Evolutionary conservation across 2,113 vertebrate species (phyloP), one percentile per base, ranked within the genome.

Genomic region (Siniperca knerii): DNA sequence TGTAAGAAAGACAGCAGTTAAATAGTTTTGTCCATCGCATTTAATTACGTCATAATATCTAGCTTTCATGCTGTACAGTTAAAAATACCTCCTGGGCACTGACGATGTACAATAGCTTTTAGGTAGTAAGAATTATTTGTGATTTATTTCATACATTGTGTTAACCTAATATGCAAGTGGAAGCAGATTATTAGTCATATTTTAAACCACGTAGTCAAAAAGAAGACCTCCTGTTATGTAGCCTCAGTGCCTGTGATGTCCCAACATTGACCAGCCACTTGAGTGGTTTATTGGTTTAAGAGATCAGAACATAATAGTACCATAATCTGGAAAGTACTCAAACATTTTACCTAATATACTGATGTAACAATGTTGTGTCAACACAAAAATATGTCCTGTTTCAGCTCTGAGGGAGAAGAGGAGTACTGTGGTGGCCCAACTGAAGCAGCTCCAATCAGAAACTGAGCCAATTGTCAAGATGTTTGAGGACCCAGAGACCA

Each of bases 401-500:
- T 54, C 80, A 98, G 98, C 97, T 82, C 88, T 99, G 55, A 97
- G 94, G 90, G 98, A 98, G 88, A 99, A 99, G 93, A 97, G 98
- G 90, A 97, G 96, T 46, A 96, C 96, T 67, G 97, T 99, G 35
- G 97, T 99, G 90, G 97, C 97, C 10, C 98, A 98, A 25, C 95
- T 99, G 87, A 99, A 98, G 90, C 97, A 98, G 90, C 97, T 98
- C 52, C 98, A 99, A 90, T 97, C 96, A 69, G 98, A 99, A 94
- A 99, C 97, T 0, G 97, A 98, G 69, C 97, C 97, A n/a, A 99
- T 99, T 62, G 97, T 99, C 71, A 98, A 99, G 95, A 99, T 99
- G 97, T 99, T 98, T 90, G 98, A 99, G 87, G 98, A 99, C 93
- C 97, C 97, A 16, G 98, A 99, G 93, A 99, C 98, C n/a, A 98